Base-by-base conservation (phyloP, 2,113 vertebrate genomes). In the Mionectes macconnelli region DNA sequence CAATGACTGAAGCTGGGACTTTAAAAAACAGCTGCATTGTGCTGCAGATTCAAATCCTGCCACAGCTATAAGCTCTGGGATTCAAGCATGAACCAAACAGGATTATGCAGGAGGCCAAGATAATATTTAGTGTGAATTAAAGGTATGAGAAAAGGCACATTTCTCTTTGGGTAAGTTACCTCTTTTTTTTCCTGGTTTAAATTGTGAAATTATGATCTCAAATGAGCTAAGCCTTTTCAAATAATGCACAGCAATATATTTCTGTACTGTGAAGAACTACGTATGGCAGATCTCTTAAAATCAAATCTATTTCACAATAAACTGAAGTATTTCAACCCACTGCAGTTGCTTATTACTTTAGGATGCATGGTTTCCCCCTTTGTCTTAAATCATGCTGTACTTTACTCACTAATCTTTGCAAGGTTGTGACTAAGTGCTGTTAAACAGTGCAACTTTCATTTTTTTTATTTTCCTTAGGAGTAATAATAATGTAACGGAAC, bases 11-110 rank as follows among this genome's bases (percentile, higher is more conserved):
- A 96, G 92, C 97, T 84, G 72, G 70, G 69, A 49, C 94, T 96
- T 96, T 91, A 93, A 67, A 94, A 97, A 97, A 97, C 81, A 97
- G 94, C 98, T 98, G 98, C 97, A 98, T 96, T 98, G 90, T 94
- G 90, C 98, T 98, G 98, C 98, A 98, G 97, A 94, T 84, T 96
- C 64, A 75, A 87, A 94, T 68, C 83, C 75, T 97, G 87, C 93
- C 94, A 95, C 88, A 97, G 96, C 75, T 92, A 52, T 74, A 66
- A 70, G 77, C 93, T 74, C 95, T 67, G 80, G 69, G 83, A 97
- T 88, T 95, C 94, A 93, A 94, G 93, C 53, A 22, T 52, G 87
- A 97, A 94, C 69, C 63, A 79, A 86, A 90, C 62, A 83, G 50
- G 92, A 96, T 96, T 72, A 93, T 76, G 59, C 75, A 94, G 82